Conservation (phyloP, 2,888 invertebrate species). For the Microdon myrmicae region DNA sequence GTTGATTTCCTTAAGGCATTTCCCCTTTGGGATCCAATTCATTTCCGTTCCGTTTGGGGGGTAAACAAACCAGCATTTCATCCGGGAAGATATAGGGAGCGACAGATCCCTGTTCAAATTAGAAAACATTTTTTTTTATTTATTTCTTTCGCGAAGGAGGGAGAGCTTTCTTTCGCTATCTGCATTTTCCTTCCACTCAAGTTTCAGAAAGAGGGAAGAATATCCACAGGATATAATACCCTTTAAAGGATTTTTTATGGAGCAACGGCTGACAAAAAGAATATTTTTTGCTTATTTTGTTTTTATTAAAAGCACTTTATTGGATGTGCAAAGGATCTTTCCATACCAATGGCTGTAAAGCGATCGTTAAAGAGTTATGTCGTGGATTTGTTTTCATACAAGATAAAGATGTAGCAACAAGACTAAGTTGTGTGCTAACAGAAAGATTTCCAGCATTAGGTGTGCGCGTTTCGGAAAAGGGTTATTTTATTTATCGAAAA, state of each 20-base stretch:
- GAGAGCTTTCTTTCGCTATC: slow-evolving; percentile 8
- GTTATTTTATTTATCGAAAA: too few relatives aligned
- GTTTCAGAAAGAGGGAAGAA: slow-evolving; percentile 10
- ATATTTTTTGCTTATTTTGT: slow-evolving; percentile 11
- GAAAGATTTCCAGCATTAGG: neutral
- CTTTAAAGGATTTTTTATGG: slow-evolving; percentile 27
- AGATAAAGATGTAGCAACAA: slow-evolving; percentile 16
- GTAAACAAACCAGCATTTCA: slow-evolving; percentile 7
- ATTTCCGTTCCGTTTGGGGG: neutral
- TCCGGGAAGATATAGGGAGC: too few relatives aligned
- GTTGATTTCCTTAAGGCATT: slow-evolving; percentile 48
- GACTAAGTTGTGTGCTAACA: slow-evolving; percentile 29
- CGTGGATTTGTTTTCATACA: slow-evolving; percentile 33
- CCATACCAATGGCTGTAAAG: slow-evolving; percentile 31
- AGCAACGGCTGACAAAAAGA: slow-evolving; percentile 2
- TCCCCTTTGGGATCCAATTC: neutral
- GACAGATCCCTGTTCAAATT: slow-evolving; percentile 40
- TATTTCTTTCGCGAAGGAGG: slow-evolving; percentile 12
- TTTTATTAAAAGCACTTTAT: slow-evolving; percentile 33
- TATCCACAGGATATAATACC: slow-evolving; percentile 11
- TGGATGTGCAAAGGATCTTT: slow-evolving; percentile 32
- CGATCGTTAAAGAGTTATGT: slow-evolving; percentile 39
- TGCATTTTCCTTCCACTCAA: too few relatives aligned
- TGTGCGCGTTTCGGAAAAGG: neutral
- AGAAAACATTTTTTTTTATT: slow-evolving; percentile 31